Percentiles rank a stretch among this genome's conserved stretches.
Evolutionary conservation across 2,888 invertebrate genomes (phyloP).

Genomic region (Amiota mariae): DNA sequence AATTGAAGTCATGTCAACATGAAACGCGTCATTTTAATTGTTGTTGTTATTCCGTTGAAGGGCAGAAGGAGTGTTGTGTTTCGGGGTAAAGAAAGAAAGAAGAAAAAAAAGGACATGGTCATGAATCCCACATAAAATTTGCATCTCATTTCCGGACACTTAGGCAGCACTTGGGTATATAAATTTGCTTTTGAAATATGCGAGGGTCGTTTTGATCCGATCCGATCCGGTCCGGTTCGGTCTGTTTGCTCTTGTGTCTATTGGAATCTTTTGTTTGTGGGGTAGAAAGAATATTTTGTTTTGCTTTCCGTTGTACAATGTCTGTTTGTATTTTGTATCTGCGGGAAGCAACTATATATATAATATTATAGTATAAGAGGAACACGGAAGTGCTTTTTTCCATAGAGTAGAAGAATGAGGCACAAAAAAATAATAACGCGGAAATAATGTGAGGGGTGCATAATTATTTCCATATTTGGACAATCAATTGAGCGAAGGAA

Average conservation of each 20-base stretch:
- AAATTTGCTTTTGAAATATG: not conserved
- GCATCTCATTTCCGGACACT: constrained; percentile 74
- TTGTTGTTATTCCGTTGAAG: constrained; percentile 44
- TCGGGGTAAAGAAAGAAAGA: not conserved
- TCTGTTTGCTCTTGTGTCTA: not conserved
- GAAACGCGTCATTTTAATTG: constrained; percentile 56
- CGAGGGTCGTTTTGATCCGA: constrained; percentile 45
- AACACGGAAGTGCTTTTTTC: constrained; percentile 27
- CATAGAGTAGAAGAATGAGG: constrained; percentile 1
- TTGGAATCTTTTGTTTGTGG: constrained; percentile 45
- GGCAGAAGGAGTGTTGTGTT: constrained; percentile 41
- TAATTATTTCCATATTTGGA: constrained; percentile 56
- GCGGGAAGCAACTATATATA: not conserved
- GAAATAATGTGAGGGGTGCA: constrained; percentile 62
- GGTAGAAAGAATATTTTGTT: constrained; percentile 23
- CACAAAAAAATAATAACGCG: constrained; percentile 35
- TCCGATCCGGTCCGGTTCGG: constrained; percentile 28
- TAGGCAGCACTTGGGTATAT: constrained; percentile 51
- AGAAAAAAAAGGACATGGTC: constrained; percentile 65
- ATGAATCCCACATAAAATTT: constrained; percentile 74
- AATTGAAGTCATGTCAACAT: constrained; percentile 53
- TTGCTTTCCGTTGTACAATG: not conserved
- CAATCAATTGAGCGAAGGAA: constrained; percentile 21
- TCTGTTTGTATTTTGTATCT: not conserved
- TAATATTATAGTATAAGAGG: too few relatives aligned